Conservation (phyloP, 2,797 vertebrate genomes). For the Pelodytes ibericus region DNA sequence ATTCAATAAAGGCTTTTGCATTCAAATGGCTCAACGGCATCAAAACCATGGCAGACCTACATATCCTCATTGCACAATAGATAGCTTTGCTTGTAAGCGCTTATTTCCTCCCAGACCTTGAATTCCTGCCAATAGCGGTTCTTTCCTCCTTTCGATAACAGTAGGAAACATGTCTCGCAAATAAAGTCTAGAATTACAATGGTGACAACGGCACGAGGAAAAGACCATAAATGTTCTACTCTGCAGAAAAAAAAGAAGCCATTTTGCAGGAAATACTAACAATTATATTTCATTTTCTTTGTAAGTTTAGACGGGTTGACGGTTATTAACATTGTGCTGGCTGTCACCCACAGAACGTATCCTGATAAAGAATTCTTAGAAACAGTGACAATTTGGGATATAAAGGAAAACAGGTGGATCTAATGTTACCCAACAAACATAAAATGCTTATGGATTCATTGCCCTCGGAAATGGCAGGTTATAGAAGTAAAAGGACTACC, state of each 20-base stretch:
- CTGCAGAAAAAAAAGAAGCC: constrained; percentile 10
- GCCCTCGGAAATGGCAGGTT: no score
- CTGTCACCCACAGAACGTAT: no score
- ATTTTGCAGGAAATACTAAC: not conserved
- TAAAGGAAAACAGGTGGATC: no score
- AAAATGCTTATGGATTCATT: no score
- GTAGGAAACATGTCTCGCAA: not conserved
- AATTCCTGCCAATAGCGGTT: constrained; percentile 15
- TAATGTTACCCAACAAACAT: no score
- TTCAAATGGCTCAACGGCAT: constrained; percentile 22
- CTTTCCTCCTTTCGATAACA: constrained; percentile 14
- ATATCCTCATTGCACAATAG: constrained; percentile 19
- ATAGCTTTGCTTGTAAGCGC: not conserved
- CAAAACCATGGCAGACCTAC: not conserved
- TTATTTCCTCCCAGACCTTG: constrained; percentile 3
- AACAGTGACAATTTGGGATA: no score
- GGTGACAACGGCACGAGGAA: constrained; percentile 10
- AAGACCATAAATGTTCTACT: constrained; percentile 10
- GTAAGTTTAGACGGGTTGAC: not conserved
- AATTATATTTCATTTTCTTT: not conserved
- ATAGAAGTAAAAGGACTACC: no score
- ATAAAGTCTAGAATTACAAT: constrained; percentile 16
- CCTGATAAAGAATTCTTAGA: no score
- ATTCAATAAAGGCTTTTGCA: no score
- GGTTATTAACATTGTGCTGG: not conserved